Conservation (phyloP, 2,113 vertebrate genomes). For the Colossoma macropomum region DNA sequence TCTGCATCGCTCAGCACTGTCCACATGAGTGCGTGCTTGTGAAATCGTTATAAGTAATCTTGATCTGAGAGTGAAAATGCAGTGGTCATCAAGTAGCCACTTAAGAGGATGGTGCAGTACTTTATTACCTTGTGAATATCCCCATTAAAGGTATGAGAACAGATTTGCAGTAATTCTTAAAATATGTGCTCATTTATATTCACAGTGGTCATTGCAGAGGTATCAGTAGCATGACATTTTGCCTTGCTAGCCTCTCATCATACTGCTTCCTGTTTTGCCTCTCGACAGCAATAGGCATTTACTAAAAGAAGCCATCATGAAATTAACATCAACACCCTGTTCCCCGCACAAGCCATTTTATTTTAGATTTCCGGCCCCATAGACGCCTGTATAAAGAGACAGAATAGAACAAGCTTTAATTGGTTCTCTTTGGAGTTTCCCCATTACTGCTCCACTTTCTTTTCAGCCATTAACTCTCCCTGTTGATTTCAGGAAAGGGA, state of each 20-base stretch:
- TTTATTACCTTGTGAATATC: slow-evolving; percentile 4
- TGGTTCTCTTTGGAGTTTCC: slow-evolving; percentile 19
- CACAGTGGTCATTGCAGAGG: background rate
- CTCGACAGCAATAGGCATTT: background rate
- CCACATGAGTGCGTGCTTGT: background rate
- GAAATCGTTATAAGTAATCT: background rate
- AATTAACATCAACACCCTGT: slow-evolving; percentile 20
- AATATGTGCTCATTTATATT: slow-evolving; percentile 7
- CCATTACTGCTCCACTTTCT: slow-evolving; percentile 1
- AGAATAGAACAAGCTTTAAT: slow-evolving; percentile 33
- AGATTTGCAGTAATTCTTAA: background rate
- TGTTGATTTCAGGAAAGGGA: slow-evolving; percentile 24
- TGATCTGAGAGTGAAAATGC: background rate
- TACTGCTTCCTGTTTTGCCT: background rate
- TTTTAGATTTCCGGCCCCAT: slow-evolving; percentile 15
- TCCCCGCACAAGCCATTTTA: slow-evolving; percentile 14
- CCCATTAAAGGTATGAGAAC: slow-evolving; percentile 19
- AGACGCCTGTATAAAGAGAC: slow-evolving; percentile 31
- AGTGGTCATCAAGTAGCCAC: background rate
- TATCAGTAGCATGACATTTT: background rate
- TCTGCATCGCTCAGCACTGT: background rate
- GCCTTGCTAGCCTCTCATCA: background rate
- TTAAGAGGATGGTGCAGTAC: background rate
- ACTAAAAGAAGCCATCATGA: slow-evolving; percentile 28
- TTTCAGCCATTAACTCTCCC: slow-evolving; percentile 14